Percentiles rank a stretch among this genome's conserved stretches.
These are phyloP conservation scores for Stenotaenia linearis DNA, from an alignment of 2,888 invertebrate species.

Conservation along the genomic window DNA sequence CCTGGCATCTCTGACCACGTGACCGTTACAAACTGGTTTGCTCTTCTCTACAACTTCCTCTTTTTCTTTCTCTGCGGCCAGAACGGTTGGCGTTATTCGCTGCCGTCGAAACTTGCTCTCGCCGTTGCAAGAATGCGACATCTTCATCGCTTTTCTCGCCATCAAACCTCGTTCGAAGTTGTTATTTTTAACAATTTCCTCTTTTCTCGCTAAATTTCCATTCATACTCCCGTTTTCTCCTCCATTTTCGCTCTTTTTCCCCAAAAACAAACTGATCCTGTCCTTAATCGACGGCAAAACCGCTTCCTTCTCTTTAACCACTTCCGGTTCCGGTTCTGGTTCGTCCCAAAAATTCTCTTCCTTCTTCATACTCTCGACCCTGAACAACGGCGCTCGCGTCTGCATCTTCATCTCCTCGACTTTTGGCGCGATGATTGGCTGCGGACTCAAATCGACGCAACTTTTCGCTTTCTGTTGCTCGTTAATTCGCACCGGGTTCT, in stretches of 20 bases:
- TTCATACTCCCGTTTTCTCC: neutral
- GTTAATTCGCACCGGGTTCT: neutral
- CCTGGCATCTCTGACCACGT: neutral
- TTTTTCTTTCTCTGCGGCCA: neutral
- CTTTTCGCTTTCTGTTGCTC: neutral
- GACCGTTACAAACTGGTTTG: neutral
- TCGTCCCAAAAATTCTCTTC: neutral
- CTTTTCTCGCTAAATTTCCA: neutral
- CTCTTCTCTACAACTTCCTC: neutral
- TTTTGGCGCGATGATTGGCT: neutral
- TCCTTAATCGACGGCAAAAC: neutral
- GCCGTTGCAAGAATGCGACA: neutral
- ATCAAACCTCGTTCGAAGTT: neutral
- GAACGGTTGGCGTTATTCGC: neutral
- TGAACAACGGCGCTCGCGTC: neutral
- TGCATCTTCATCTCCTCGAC: neutral
- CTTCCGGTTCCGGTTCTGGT: neutral
- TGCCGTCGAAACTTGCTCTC: constrained; percentile 30
- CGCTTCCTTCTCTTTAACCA: neutral
- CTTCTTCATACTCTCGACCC: neutral
- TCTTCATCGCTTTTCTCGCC: neutral
- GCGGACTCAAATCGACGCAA: neutral
- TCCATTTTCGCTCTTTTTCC: neutral
- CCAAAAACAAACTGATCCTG: neutral
- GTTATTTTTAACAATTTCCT: neutral